These are phyloP conservation scores for Sebastiscus tertius DNA, from an alignment of 2,797 vertebrate species.

Conservation along the genomic window DNA sequence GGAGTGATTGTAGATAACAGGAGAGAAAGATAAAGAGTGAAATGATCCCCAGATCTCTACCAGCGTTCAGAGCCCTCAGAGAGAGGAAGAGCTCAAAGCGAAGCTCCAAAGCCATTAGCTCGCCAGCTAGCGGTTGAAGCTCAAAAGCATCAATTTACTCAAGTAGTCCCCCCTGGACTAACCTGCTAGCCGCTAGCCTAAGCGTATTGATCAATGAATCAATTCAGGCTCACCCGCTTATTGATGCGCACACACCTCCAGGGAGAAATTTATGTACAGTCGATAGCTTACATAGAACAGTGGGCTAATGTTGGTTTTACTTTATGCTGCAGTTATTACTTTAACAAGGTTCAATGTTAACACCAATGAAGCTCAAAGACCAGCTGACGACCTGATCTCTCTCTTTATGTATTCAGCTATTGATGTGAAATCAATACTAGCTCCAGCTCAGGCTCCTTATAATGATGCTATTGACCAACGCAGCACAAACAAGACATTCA, in stretches of 20 bases:
- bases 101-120: slow-evolving; percentile 55
- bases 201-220: slow-evolving; percentile 69
- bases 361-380: not conserved
- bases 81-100: slow-evolving; percentile 1
- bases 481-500: slow-evolving; percentile 12
- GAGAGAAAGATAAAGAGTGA: not conserved
- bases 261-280: slow-evolving; percentile 41
- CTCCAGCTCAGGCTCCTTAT: slow-evolving; percentile 7
- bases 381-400: slow-evolving; percentile 8
- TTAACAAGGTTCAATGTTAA: slow-evolving; percentile 9
- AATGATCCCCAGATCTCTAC: slow-evolving; percentile 1
- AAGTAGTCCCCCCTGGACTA: slow-evolving; percentile 70
- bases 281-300: slow-evolving; percentile 28
- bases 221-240: slow-evolving; percentile 58
- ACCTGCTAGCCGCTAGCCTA: slow-evolving; percentile 49
- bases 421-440: slow-evolving; percentile 29
- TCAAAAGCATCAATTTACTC: slow-evolving; percentile 56
- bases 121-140: slow-evolving; percentile 16
- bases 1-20: not conserved
- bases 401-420: not conserved
- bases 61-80: slow-evolving; percentile 12
- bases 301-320: slow-evolving; percentile 16
- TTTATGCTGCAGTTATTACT: slow-evolving; percentile 38
- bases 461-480: slow-evolving; percentile 14
- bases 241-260: slow-evolving; percentile 50